phyloP scores from a whole-genome alignment of 2,797 vertebrate genomes.

The Hirundo rustica region DNA sequence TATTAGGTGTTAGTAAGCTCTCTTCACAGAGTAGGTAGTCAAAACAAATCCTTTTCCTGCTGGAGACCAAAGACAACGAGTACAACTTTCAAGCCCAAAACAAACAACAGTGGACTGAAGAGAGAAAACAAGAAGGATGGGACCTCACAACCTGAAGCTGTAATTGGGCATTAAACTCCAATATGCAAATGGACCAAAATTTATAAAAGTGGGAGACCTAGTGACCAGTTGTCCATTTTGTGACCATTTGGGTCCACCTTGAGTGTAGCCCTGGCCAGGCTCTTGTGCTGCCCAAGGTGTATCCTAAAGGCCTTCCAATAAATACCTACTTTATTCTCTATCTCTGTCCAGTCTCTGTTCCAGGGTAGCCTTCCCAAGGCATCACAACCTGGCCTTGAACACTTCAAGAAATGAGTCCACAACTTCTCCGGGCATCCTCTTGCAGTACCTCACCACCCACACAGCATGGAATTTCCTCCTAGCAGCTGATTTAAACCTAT shows the following conservation, averaged over 20 bases:
- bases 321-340: not conserved
- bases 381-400: not conserved
- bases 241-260: too few species aligned
- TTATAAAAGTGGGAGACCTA: too few species aligned
- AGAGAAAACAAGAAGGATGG: not conserved
- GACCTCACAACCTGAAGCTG: not conserved
- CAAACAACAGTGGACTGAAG: not conserved
- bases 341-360: not conserved
- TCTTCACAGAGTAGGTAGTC: not conserved
- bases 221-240: too few species aligned
- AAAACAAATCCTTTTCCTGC: not conserved
- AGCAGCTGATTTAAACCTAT: not conserved
- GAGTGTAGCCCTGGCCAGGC: too few species aligned
- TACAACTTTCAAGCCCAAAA: not conserved
- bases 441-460: accelerated
- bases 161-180: not conserved
- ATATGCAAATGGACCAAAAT: not conserved
- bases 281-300: not conserved
- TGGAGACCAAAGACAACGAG: not conserved
- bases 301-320: not conserved
- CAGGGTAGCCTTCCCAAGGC: not conserved
- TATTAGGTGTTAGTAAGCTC: not conserved
- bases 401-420: not conserved
- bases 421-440: not conserved
- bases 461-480: not conserved